Evolutionary conservation across 2,888 invertebrate genomes (phyloP).

Genomic region (Zhuqinia jingwanae): DNA sequence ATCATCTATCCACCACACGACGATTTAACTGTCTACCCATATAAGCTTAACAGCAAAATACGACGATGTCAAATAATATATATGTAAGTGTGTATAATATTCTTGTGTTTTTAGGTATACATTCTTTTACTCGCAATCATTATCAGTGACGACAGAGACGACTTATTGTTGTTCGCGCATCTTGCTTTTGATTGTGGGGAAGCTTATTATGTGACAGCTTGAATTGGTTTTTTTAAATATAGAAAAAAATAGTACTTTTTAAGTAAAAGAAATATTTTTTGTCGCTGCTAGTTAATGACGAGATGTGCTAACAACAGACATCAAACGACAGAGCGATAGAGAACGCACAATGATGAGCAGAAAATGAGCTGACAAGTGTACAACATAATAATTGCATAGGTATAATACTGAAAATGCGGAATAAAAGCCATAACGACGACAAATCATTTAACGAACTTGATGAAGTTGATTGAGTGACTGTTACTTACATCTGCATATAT

Average conservation of each 20-base stretch:
- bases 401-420: neutral
- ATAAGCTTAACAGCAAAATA: neutral
- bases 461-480: constrained; percentile 49
- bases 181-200: constrained; percentile 5
- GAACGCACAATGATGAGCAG: constrained; percentile 7
- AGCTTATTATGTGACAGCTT: constrained; percentile 39
- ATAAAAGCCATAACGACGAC: neutral
- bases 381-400: neutral
- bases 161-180: neutral
- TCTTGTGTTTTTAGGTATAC: neutral
- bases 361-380: constrained; percentile 20
- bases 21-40: constrained; percentile 9
- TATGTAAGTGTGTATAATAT: neutral
- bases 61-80: neutral
- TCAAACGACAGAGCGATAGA: too few species aligned
- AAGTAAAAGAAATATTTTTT: constrained; percentile 15
- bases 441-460: constrained; percentile 33
- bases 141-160: neutral
- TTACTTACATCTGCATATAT: constrained; percentile 13
- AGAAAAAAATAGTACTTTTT: constrained; percentile 3
- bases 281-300: constrained; percentile 42
- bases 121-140: neutral
- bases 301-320: neutral
- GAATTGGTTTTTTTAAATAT: constrained; percentile 37
- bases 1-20: constrained; percentile 25